These are phyloP conservation scores for Apotomis turbidana DNA, from an alignment of 2,888 invertebrate genomes.

Conservation along the genomic window DNA sequence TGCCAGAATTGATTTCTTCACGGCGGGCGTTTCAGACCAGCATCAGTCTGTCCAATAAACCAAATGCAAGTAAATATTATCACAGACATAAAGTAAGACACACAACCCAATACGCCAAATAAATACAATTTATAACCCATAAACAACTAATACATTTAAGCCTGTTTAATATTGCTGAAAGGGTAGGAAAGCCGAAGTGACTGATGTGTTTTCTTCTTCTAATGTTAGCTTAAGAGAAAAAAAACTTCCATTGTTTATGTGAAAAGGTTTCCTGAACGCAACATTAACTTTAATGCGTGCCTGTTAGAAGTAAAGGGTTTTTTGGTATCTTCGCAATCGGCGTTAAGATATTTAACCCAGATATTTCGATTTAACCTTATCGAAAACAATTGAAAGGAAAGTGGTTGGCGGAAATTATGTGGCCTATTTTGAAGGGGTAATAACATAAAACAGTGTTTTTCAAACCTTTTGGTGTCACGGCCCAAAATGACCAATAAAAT, in stretches of 20 bases:
- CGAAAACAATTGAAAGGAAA: background rate
- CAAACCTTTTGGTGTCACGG: no score
- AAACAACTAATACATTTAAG: slow-evolving; percentile 40
- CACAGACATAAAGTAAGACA: background rate
- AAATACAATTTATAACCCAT: slow-evolving; percentile 8
- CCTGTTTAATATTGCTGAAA: slow-evolving; percentile 68
- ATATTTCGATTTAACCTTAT: background rate
- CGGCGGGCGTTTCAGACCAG: no score
- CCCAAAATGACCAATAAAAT: no score
- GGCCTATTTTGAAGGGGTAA: no score
- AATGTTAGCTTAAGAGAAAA: slow-evolving; percentile 34
- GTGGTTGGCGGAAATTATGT: background rate
- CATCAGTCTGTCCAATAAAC: background rate
- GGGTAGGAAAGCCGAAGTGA: slow-evolving; percentile 62
- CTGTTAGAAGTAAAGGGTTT: slow-evolving; percentile 23
- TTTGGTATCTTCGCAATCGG: slow-evolving; percentile 1
- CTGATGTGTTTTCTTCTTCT: slow-evolving; percentile 69
- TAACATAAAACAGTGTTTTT: no score
- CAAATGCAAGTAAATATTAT: background rate
- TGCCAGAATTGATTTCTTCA: no score
- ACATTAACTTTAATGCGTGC: slow-evolving; percentile 38
- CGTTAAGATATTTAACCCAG: slow-evolving; percentile 11
- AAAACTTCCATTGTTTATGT: slow-evolving; percentile 31
- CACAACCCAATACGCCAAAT: background rate
- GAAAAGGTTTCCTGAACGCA: slow-evolving; percentile 36